These are phyloP conservation scores for Perca flavescens DNA, from an alignment of 2,113 vertebrate species.

Conservation along the genomic window DNA sequence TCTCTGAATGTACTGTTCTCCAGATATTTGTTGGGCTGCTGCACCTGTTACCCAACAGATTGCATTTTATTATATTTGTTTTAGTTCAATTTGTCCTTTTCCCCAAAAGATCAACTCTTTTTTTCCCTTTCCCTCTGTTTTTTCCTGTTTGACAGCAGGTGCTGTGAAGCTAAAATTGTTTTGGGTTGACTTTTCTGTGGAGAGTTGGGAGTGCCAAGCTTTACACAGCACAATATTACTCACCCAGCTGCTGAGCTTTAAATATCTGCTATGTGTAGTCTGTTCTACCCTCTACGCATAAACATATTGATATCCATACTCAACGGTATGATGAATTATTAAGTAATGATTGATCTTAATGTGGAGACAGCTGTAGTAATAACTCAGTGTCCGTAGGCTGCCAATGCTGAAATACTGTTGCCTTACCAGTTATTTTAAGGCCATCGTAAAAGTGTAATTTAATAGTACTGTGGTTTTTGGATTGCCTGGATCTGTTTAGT, in stretches of 20 bases:
- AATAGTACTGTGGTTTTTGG: background rate
- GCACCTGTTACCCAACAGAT: constrained; percentile 28
- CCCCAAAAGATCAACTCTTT: background rate
- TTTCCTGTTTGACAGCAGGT: constrained; percentile 14
- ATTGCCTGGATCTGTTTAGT: background rate
- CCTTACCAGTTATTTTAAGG: background rate
- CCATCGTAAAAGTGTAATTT: background rate
- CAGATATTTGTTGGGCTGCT: constrained; percentile 10
- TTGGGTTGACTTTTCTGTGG: background rate
- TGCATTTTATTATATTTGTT: background rate
- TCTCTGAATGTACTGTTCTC: constrained; percentile 21
- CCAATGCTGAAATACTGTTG: background rate
- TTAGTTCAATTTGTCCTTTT: background rate
- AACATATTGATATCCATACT: background rate
- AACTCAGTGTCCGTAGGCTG: background rate
- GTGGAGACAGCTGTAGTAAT: background rate
- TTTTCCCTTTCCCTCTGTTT: background rate
- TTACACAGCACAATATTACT: background rate
- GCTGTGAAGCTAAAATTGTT: constrained; percentile 17
- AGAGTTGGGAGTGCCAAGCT: constrained; percentile 5
- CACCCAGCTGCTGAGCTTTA: background rate
- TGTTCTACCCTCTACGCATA: background rate
- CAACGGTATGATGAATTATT: background rate
- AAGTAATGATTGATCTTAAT: background rate
- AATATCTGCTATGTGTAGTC: background rate